Evolutionary conservation across 2,888 invertebrate genomes (phyloP).

Genomic region (Sinelater perroti): DNA sequence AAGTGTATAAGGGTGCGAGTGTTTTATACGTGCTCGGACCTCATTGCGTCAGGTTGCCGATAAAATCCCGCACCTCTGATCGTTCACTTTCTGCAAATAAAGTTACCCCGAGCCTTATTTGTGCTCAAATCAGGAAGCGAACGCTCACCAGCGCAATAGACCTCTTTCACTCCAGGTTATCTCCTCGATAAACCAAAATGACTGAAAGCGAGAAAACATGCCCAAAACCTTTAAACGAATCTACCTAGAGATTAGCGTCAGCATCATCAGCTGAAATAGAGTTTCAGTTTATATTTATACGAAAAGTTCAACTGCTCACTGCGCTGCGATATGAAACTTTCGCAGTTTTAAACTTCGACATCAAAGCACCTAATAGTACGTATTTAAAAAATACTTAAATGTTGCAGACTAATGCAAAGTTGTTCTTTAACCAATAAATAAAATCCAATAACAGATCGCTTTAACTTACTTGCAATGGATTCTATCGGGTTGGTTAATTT

Average conservation of each 20-base stretch:
- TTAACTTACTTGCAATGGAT: no score
- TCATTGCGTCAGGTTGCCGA: slow-evolving; percentile 34
- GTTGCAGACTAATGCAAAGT: no score
- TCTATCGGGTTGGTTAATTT: no score
- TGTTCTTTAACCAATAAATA: no score
- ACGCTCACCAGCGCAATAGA: background rate
- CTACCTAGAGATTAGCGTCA: slow-evolving; percentile 1
- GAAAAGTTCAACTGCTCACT: background rate
- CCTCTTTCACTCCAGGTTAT: background rate
- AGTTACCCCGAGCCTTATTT: slow-evolving; percentile 1
- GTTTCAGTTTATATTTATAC: slow-evolving; percentile 3
- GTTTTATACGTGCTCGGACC: slow-evolving; percentile 42
- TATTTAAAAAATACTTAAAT: no score
- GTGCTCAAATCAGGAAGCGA: slow-evolving; percentile 5
- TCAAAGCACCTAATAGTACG: no score
- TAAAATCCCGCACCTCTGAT: slow-evolving; percentile 43
- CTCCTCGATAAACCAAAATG: slow-evolving; percentile 2
- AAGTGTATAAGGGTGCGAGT: slow-evolving; percentile 42
- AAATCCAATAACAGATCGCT: no score
- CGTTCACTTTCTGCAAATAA: slow-evolving; percentile 40
- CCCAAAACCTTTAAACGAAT: slow-evolving; percentile 1
- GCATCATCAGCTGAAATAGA: slow-evolving; percentile 2
- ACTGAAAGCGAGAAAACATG: slow-evolving; percentile 5
- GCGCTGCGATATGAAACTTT: no score
- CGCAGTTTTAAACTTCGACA: no score